These are phyloP conservation scores for Solenopsis fugax DNA, from an alignment of 1,140 invertebrate species.

Conservation along the genomic window DNA sequence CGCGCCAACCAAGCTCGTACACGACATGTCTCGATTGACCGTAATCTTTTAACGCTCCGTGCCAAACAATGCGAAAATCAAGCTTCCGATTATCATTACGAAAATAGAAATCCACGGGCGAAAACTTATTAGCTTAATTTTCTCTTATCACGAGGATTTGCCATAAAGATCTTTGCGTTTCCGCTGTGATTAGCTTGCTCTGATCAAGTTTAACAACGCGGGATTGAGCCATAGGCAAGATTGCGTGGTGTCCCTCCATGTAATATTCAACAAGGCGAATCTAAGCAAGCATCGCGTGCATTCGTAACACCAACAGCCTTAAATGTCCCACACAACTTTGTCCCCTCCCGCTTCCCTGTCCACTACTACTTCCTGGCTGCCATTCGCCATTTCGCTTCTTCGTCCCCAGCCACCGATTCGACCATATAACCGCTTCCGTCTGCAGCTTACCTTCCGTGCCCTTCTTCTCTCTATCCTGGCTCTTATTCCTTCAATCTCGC, in stretches of 20 bases:
- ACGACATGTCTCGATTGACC: not conserved
- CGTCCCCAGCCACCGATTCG: slow-evolving; percentile 60
- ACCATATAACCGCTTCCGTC: slow-evolving; percentile 65
- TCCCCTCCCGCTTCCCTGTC: not conserved
- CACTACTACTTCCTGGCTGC: slow-evolving; percentile 51
- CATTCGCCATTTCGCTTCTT: slow-evolving; percentile 69
- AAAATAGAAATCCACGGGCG: slow-evolving; percentile 2
- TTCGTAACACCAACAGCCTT: slow-evolving; percentile 32
- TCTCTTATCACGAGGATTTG: not conserved
- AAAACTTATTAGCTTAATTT: slow-evolving; percentile 2
- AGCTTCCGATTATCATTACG: slow-evolving; percentile 27
- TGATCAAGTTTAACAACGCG: slow-evolving; percentile 42
- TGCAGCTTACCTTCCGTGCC: slow-evolving; percentile 51
- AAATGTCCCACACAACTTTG: slow-evolving; percentile 35
- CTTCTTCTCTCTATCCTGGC: slow-evolving; percentile 15
- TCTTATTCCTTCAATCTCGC: slow-evolving; percentile 75
- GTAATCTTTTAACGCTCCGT: slow-evolving; percentile 24
- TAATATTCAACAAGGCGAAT: slow-evolving; percentile 77
- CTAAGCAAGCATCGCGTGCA: slow-evolving; percentile 68
- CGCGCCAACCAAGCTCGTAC: not conserved
- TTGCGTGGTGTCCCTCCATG: slow-evolving; percentile 64
- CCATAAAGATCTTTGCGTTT: slow-evolving; percentile 18
- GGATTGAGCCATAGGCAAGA: slow-evolving; percentile 39
- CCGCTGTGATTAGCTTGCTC: slow-evolving; percentile 33
- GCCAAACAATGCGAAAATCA: not conserved